A percentile compares a stretch with the other conserved stretches of the same genome.
Evolutionary conservation across 1,140 invertebrate genomes (phyloP).

Genomic region (Condylostylus longicornis): DNA sequence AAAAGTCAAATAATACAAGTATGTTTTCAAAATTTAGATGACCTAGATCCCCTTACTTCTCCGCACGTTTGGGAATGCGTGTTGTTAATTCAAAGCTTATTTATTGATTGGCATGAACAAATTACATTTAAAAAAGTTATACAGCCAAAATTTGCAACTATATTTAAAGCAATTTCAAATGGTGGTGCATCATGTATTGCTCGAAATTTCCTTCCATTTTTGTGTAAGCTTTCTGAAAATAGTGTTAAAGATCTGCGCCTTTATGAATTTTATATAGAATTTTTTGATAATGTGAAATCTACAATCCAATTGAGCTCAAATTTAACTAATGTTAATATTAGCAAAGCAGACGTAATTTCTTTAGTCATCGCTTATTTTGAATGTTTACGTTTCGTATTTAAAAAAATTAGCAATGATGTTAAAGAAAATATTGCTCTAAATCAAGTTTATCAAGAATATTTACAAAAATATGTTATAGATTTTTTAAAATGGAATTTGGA

Average conservation of each 20-base stretch:
- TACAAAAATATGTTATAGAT: conserved; percentile 34
- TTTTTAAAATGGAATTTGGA: conserved; percentile 33
- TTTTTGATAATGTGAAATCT: conserved; percentile 45
- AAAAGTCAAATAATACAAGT: conserved; percentile 40
- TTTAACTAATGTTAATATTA: conserved; percentile 2
- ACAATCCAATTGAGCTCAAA: conserved; percentile 7
- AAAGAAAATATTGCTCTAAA: conserved; percentile 1
- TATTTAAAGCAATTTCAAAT: conserved; percentile 53
- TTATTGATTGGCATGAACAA: conserved; percentile 28
- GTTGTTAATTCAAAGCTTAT: conserved; percentile 20
- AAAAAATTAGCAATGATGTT: conserved; percentile 26
- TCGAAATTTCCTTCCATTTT: conserved; percentile 56
- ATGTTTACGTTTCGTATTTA: conserved; percentile 48
- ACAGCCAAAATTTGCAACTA: conserved; percentile 50
- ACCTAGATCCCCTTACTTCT: conserved; percentile 49
- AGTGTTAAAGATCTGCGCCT: conserved; percentile 31
- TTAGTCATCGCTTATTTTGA: conserved; percentile 50
- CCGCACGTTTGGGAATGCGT: conserved; percentile 47
- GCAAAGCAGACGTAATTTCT: conserved; percentile 41
- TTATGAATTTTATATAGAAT: conserved; percentile 44
- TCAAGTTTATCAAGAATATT: conserved; percentile 15
- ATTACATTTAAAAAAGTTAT: conserved; percentile 54
- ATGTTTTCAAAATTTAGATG: conserved; percentile 53
- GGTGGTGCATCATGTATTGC: conserved; percentile 53
- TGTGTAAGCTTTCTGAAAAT: conserved; percentile 43